phyloP scores from a whole-genome alignment of 1,140 invertebrate genomes.

The Cotesia vestalis region DNA sequence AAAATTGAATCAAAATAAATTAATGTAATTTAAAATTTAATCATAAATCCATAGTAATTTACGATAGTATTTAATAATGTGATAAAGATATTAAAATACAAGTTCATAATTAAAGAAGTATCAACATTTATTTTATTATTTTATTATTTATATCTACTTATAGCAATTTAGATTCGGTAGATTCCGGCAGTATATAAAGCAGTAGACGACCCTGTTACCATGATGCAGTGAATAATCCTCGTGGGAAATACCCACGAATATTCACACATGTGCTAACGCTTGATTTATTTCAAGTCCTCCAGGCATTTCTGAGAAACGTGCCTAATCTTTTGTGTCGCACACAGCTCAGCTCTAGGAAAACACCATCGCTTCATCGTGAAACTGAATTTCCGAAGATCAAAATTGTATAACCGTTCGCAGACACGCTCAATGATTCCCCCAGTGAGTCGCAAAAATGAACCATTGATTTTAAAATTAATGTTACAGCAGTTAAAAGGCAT shows the following conservation, averaged over 20 bases:
- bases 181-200: background rate
- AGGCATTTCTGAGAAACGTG: constrained; percentile 50
- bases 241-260: constrained; percentile 52
- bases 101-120: no score
- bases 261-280: constrained; percentile 44
- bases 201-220: background rate
- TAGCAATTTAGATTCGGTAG: background rate
- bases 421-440: constrained; percentile 9
- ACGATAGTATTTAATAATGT: no score
- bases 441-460: constrained; percentile 5
- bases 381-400: constrained; percentile 5
- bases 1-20: no score
- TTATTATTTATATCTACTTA: background rate
- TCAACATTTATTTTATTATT: background rate
- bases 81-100: no score
- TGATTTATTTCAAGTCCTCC: constrained; percentile 52
- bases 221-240: constrained; percentile 32
- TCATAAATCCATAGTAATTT: no score
- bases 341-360: constrained; percentile 5
- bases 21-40: no score
- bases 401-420: background rate
- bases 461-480: constrained; percentile 19
- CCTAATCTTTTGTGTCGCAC: constrained; percentile 45
- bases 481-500: background rate
- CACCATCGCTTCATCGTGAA: constrained; percentile 8